Base-by-base conservation (phyloP, 2,113 vertebrate genomes). In the Symphodus melops region DNA sequence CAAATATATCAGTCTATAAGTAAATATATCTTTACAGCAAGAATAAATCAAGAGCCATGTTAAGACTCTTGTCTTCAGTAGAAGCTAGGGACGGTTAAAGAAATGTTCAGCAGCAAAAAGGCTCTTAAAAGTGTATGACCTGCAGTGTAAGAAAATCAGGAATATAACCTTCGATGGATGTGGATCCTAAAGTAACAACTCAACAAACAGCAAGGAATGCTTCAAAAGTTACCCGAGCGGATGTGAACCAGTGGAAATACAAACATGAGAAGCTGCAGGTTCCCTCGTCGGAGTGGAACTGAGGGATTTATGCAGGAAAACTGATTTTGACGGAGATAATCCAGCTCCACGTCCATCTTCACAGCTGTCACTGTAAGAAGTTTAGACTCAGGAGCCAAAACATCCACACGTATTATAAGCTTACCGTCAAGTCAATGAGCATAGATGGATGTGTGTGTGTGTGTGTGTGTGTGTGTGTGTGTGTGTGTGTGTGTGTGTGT, bases 1-100 rank as follows among this genome's bases (percentile, higher is more conserved):
- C 87, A 91, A 91, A 92, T 92, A 89, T 92, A 91, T 91, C 84
- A 73, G 82, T 91, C 84, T 90, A 84, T 90, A 88, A 74, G 91
- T 89, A 93, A 91, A 92, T 93, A 88, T 89, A 90, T 84, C 83
- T 91, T 77, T 85, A 87, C 86, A 88, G 72, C 79, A 71, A 86
- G 76, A 81, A 83, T 70, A 86, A 88, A 88, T 82, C 68, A 75
- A 73, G 53, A 41, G 61, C 52, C 78, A 48, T 7, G 46, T 14
- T 60, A 63, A 49, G 67, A 48, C 46, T 48, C 46, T 48, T 48
- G 52, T 70, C 37, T 39, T 68, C 42, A 61, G 37, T 52, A 48
- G 71, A 66, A 75, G 46, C 58, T 28, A 25, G 8, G 19, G 49
- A 56, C 3, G 51, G 28, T 20, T 5, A 61, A 53, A 41, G 36